Percentiles rank a stretch among this genome's conserved stretches.
Evolutionary conservation across 2,888 invertebrate species (phyloP).

Genomic region (Ochlodes sylvanus): DNA sequence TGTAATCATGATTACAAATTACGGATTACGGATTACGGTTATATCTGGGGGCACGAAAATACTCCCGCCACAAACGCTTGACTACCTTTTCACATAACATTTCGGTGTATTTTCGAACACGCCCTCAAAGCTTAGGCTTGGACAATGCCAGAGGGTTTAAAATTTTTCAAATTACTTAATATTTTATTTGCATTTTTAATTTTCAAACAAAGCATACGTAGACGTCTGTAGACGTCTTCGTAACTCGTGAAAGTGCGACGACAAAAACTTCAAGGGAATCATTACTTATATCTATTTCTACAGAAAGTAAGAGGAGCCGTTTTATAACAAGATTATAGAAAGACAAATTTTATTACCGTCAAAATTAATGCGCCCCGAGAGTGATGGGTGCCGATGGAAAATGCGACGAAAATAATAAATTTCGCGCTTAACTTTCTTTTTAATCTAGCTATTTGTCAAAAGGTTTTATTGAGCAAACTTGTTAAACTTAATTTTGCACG

Average conservation of each 20-base stretch:
- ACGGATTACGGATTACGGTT: no score
- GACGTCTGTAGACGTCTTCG: no score
- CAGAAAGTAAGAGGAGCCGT: not conserved
- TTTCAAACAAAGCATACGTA: no score
- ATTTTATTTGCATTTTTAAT: no score
- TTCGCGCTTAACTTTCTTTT: conserved; percentile 2
- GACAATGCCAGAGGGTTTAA: no score
- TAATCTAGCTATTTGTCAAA: conserved; percentile 29
- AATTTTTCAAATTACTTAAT: no score
- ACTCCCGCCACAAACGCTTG: no score
- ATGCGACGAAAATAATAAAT: conserved; percentile 7
- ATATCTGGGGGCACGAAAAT: no score
- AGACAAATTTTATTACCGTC: conserved; percentile 31
- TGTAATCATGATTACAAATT: no score
- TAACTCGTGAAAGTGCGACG: not conserved
- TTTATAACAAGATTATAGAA: conserved; percentile 16
- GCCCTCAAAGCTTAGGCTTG: no score
- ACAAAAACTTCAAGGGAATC: conserved; percentile 1
- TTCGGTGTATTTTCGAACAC: no score
- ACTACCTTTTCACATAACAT: no score
- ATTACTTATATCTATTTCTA: not conserved
- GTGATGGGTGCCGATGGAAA: conserved; percentile 7
- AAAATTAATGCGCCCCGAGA: conserved; percentile 16
- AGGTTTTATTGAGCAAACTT: conserved; percentile 25
- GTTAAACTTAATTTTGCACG: conserved; percentile 25